Evolutionary conservation across 2,113 vertebrate genomes (phyloP).

Genomic region (Meles meles): DNA sequence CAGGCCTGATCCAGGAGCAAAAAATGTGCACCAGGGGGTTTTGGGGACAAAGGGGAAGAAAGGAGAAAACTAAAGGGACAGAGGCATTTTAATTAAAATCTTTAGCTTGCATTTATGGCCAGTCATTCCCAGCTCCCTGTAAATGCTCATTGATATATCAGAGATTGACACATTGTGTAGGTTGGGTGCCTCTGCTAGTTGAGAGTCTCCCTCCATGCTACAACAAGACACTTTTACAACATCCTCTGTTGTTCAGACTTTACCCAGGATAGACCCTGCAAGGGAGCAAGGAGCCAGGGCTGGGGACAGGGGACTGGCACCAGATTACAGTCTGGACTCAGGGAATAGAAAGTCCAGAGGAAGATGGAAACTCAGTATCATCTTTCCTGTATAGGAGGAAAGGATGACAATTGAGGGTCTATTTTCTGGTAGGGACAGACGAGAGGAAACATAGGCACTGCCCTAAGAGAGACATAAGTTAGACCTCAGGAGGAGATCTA

Average conservation of each 20-base stretch:
- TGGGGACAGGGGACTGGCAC: background rate
- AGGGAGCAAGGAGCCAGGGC: background rate
- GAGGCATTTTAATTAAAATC: slow-evolving; percentile 78
- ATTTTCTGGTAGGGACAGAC: background rate
- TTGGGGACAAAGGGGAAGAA: background rate
- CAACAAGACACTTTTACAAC: background rate
- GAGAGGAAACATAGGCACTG: background rate
- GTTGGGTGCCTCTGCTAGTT: background rate
- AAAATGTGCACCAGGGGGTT: background rate
- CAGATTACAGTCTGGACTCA: background rate
- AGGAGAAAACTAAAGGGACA: slow-evolving; percentile 65
- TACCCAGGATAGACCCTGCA: background rate
- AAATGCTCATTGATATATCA: slow-evolving; percentile 72
- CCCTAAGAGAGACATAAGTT: background rate
- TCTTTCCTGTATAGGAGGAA: background rate
- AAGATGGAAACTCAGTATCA: background rate
- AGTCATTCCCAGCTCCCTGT: slow-evolving; percentile 70
- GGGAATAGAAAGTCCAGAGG: background rate
- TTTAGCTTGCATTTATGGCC: slow-evolving; percentile 42
- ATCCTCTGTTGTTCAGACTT: background rate
- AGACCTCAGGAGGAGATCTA: background rate
- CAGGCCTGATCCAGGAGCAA: slow-evolving; percentile 49
- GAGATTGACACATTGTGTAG: slow-evolving; percentile 54
- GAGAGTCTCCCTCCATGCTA: background rate
- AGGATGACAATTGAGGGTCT: background rate